A percentile compares a stretch with the other conserved stretches of the same genome.
These are phyloP conservation scores for Rhopalosiphum maidis DNA, from an alignment of 1,140 invertebrate species.

Conservation along the genomic window DNA sequence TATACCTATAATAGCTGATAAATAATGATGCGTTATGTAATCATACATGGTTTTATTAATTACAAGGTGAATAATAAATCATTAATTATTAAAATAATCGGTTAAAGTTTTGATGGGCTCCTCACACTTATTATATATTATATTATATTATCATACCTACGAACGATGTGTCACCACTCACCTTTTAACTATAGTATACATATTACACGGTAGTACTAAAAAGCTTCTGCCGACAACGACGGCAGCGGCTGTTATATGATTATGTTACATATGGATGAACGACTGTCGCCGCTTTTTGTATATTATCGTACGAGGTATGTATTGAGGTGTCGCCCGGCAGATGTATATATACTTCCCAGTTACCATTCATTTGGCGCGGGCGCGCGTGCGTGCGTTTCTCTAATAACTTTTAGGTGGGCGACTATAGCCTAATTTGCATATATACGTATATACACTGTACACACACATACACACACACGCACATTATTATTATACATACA, in stretches of 20 bases:
- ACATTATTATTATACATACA: not conserved
- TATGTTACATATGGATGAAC: not conserved
- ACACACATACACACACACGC: not conserved
- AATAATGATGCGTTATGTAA: not conserved
- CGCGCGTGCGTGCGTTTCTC: not conserved
- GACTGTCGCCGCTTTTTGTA: not conserved
- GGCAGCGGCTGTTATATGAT: not conserved
- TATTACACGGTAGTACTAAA: not conserved
- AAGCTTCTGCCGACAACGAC: not conserved
- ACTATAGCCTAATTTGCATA: conserved; percentile 41
- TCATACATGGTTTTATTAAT: too few relatives aligned
- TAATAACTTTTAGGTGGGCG: conserved; percentile 45
- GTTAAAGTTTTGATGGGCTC: not conserved
- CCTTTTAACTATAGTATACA: not conserved
- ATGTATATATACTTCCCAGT: not conserved
- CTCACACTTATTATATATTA: not conserved
- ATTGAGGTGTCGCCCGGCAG: conserved; percentile 24
- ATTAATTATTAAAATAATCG: not conserved
- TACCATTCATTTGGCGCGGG: not conserved
- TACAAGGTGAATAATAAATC: not conserved
- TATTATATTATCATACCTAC: not conserved
- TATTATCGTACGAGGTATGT: not conserved
- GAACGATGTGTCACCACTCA: not conserved
- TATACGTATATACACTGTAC: not conserved
- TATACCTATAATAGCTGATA: too few relatives aligned